Percentiles rank a stretch among this genome's conserved stretches.
These are phyloP conservation scores for Triplophysa rosa DNA, from an alignment of 2,113 vertebrate genomes.

Conservation along the genomic window DNA sequence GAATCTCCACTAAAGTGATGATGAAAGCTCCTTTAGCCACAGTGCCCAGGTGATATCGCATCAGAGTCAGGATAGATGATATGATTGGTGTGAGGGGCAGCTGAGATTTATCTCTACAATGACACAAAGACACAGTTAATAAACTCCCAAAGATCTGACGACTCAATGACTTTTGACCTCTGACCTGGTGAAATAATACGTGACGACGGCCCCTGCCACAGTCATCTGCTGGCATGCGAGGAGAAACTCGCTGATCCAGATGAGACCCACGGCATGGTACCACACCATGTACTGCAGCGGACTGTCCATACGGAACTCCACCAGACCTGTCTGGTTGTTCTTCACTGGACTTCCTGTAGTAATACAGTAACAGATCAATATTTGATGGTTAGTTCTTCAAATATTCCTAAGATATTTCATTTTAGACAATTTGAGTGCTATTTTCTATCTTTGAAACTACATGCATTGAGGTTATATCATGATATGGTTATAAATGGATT, in stretches of 20 bases:
- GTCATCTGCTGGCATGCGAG: conserved; percentile 98
- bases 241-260: conserved; percentile 98
- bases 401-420: too few relatives aligned
- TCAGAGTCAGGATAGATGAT: conserved; percentile 81
- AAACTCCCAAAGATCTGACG: neutral
- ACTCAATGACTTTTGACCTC: conserved; percentile 34
- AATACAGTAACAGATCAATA: conserved; percentile 6
- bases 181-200: conserved; percentile 97
- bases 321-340: conserved; percentile 79
- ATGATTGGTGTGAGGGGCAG: conserved; percentile 87
- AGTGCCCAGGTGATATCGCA: conserved; percentile 94
- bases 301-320: conserved; percentile 83
- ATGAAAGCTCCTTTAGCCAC: conserved; percentile 97
- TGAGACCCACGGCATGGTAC: conserved; percentile 93
- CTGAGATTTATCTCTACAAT: conserved; percentile 85
- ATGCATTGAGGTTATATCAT: neutral
- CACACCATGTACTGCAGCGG: conserved; percentile 92
- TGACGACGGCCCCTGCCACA: conserved; percentile 94
- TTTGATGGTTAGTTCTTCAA: neutral
- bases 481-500: neutral
- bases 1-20: conserved; percentile 96
- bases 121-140: neutral
- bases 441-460: neutral
- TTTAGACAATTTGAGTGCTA: too few relatives aligned
- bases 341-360: conserved; percentile 79